Evolutionary conservation across 2,797 vertebrate species (phyloP).

Genomic region (Megaceryle alcyon): DNA sequence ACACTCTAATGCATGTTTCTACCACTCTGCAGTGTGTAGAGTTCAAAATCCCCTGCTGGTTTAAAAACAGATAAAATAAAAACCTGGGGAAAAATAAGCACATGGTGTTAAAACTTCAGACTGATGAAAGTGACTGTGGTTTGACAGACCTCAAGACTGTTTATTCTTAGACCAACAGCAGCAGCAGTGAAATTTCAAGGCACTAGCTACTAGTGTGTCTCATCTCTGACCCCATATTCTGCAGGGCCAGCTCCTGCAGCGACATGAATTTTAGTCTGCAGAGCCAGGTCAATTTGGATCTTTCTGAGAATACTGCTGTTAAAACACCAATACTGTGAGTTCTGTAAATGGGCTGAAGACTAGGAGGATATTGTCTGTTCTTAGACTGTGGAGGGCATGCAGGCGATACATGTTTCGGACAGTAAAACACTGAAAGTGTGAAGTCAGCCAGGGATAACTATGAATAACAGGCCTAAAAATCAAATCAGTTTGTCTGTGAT

Average conservation of each 20-base stretch:
- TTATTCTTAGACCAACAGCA: neutral
- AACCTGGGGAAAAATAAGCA: conserved; percentile 3
- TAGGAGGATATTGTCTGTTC: neutral
- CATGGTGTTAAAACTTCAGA: neutral
- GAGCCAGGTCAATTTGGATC: neutral
- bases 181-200: neutral
- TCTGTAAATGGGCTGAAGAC: neutral
- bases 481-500: neutral
- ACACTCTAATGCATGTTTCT: neutral
- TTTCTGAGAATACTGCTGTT: neutral
- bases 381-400: neutral
- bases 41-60: neutral
- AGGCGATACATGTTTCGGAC: neutral
- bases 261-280: neutral
- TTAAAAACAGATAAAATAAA: conserved; percentile 49
- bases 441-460: neutral
- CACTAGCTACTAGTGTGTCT: neutral
- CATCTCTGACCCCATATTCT: neutral
- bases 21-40: neutral
- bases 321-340: neutral
- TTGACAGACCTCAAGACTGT: neutral
- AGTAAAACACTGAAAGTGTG: neutral
- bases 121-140: conserved; percentile 21
- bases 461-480: neutral
- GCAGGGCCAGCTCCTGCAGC: neutral